A percentile compares a stretch with the other conserved stretches of the same genome.
Evolutionary conservation across 2,113 vertebrate species (phyloP).

Genomic region (Otis tarda): DNA sequence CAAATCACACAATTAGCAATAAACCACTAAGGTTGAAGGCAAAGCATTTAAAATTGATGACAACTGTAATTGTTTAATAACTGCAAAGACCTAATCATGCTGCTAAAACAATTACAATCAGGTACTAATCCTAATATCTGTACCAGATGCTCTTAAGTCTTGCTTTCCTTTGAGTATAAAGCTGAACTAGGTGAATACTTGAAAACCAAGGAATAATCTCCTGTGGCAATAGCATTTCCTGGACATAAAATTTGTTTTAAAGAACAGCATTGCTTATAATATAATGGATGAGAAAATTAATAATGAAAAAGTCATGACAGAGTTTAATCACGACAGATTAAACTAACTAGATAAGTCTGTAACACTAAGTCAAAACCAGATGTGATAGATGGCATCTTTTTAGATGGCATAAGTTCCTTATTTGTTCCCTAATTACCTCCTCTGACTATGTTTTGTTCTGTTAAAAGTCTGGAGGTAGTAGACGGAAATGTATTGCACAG

Average conservation of each 20-base stretch:
- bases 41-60: conserved; percentile 2
- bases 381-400: neutral
- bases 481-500: neutral
- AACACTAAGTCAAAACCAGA: neutral
- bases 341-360: neutral
- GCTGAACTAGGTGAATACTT: neutral
- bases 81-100: neutral
- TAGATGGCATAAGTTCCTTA: neutral
- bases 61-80: neutral
- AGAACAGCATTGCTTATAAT: neutral
- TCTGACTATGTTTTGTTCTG: neutral
- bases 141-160: neutral
- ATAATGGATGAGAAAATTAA: neutral
- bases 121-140: neutral
- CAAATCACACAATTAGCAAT: neutral
- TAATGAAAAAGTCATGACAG: neutral
- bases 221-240: neutral
- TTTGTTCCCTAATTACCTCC: neutral
- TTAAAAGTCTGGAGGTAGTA: neutral
- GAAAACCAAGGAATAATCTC: neutral
- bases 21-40: neutral
- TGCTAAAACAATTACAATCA: neutral
- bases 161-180: neutral
- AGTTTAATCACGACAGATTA: neutral
- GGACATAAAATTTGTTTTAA: neutral